Evolutionary conservation across 2,113 vertebrate species (phyloP).

Genomic region (Python bivittatus): DNA sequence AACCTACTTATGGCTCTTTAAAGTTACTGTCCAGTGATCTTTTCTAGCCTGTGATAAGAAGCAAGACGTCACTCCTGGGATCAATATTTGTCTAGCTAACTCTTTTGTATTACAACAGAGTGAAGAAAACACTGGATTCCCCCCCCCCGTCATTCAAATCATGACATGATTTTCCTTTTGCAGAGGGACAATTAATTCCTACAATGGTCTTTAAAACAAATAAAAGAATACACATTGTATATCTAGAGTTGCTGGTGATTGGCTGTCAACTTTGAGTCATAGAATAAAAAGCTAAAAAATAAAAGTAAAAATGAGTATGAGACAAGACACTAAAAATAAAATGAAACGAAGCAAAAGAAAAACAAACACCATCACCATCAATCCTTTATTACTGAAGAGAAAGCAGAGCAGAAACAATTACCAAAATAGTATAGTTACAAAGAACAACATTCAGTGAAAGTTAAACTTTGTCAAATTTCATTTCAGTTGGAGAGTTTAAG

Average conservation of each 20-base stretch:
- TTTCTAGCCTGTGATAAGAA: background rate
- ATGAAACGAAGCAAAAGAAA: background rate
- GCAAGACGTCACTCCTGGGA: fast-evolving
- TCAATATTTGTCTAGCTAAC: fast-evolving
- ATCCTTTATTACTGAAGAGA: background rate
- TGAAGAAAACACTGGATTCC: background rate
- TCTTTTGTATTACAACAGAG: fast-evolving
- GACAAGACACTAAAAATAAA: background rate
- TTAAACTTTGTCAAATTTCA: background rate
- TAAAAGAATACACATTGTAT: background rate
- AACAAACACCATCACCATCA: background rate
- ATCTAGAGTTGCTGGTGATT: background rate
- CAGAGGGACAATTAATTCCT: background rate
- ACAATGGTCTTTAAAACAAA: background rate
- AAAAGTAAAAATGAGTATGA: background rate
- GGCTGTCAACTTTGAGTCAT: background rate
- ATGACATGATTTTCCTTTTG: background rate
- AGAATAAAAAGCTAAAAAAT: background rate
- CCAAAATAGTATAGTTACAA: background rate
- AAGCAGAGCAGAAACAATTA: background rate
- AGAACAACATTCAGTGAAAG: background rate
- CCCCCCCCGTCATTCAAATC: background rate
- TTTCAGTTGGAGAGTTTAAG: background rate
- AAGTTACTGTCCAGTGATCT: background rate
- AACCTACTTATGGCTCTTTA: fast-evolving